These are phyloP conservation scores for Halichoerus grypus DNA, from an alignment of 2,113 vertebrate species.

Conservation along the genomic window DNA sequence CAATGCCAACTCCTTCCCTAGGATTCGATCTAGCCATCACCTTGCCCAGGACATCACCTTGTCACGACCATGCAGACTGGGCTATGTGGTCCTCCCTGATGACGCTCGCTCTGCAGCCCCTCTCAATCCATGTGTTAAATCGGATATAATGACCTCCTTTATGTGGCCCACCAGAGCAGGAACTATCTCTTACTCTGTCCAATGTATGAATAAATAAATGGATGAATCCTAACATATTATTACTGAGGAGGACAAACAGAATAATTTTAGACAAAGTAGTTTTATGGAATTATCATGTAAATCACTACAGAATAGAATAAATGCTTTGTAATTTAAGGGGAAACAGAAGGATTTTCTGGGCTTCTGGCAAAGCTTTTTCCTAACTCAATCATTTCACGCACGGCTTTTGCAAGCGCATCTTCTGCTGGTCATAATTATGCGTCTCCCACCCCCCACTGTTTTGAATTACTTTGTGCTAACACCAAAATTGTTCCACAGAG, in stretches of 20 bases:
- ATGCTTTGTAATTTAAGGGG: conserved; percentile 48
- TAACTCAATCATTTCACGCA: conserved; percentile 66
- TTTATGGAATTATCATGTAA: conserved; percentile 69
- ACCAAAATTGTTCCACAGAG: conserved; percentile 73
- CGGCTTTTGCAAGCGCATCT: conserved; percentile 60
- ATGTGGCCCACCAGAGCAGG: not conserved
- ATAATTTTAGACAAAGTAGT: conserved; percentile 44
- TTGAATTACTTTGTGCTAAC: conserved; percentile 76
- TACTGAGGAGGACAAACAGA: conserved; percentile 63
- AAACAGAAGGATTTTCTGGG: conserved; percentile 65
- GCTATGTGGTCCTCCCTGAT: not conserved
- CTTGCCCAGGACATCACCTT: not conserved
- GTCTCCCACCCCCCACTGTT: conserved; percentile 42
- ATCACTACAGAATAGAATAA: conserved; percentile 53
- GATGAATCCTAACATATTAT: not conserved
- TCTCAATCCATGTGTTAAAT: not conserved
- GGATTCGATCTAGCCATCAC: not conserved
- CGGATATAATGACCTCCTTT: not conserved
- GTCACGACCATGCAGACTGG: not conserved
- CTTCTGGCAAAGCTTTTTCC: conserved; percentile 65
- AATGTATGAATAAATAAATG: not conserved
- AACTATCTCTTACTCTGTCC: not conserved
- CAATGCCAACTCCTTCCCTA: not conserved
- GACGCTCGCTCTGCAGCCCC: fast-evolving
- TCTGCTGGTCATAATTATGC: conserved; percentile 71